Evolutionary conservation across 2,113 vertebrate species (phyloP).

Genomic region (Thermophis baileyi): DNA sequence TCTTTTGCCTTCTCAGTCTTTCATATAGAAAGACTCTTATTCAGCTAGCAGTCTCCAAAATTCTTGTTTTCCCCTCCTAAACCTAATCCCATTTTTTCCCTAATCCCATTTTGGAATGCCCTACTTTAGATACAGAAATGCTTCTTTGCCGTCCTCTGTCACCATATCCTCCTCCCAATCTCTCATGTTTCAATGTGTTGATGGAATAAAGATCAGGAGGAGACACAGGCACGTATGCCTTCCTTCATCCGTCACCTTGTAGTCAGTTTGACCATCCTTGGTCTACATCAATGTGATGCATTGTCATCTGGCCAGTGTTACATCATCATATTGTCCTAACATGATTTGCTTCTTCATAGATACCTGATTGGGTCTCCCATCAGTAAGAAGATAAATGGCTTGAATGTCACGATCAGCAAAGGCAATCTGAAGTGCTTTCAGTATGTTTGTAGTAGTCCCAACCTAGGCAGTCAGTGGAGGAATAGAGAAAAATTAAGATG

Average conservation of each 20-base stretch:
- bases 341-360: conserved; percentile 26
- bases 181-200: background rate
- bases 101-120: background rate
- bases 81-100: background rate
- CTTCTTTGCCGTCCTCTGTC: background rate
- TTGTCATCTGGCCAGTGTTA: conserved; percentile 11
- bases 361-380: conserved; percentile 83
- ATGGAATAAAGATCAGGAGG: background rate
- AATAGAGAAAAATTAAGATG: background rate
- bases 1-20: background rate
- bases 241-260: background rate
- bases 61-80: background rate
- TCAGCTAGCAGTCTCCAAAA: background rate
- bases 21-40: background rate
- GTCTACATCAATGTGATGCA: background rate
- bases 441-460: conserved; percentile 77
- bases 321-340: conserved; percentile 3
- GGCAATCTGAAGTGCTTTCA: conserved; percentile 73
- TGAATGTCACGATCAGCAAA: conserved; percentile 69
- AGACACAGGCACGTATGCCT: background rate
- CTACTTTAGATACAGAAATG: background rate
- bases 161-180: background rate
- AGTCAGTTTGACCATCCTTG: background rate
- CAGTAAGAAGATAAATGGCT: conserved; percentile 78
- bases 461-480: conserved; percentile 55